Evolutionary conservation across 23 tunicate genomes (phyloP), one percentile per base, ranked within the genome.

Genomic region (Trididemnum clinides): DNA sequence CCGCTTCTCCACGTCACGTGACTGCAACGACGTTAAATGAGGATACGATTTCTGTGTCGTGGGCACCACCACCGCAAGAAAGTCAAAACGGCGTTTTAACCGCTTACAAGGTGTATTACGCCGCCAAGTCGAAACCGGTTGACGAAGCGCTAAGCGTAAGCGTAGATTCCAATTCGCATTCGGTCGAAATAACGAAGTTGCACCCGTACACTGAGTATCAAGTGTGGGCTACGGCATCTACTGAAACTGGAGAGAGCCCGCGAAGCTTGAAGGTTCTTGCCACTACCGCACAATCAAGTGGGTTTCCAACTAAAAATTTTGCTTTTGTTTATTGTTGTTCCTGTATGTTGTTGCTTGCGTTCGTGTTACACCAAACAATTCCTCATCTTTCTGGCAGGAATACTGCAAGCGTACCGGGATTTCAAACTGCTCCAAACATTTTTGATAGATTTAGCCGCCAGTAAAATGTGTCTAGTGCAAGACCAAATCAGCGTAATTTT

Each of bases 221-320:
- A 3, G 80, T 94, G 25, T 66, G 94, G 73, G 84, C 89, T 57
- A 84, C 75, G 82, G 94, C 94, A 1, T 85, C 88, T 5, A 94
- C 88, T n/a, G 39, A 57, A 22, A 81, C 89, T 30, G 98, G 98
- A 1, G 98, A 94, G 59, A 94, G 98, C 7, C 98, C 98, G 33
- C 3, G 31, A 36, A 92, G 98, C 77, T 74, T 71, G 19, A 28
- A 5, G 20, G 81, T 82, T 15, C 30, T 7, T 5, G 85, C 86
- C 28, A 33, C 84, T 6, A 89, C 98, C 19, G 65, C 74, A 23
- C 73, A 85, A 73, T 74, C 88, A 85, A 59, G 82, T 85, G 44
- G 69, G 82, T 85, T 22, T 12, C 66, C 20, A n/a, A n/a, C n/a
- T n/a, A n/a, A n/a, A n/a, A n/a, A n/a, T n/a, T n/a, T n/a, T n/a